Evolutionary conservation across 2,113 vertebrate genomes (phyloP), one percentile per base, ranked within the genome.

Genomic region (Otocyon megalotis): DNA sequence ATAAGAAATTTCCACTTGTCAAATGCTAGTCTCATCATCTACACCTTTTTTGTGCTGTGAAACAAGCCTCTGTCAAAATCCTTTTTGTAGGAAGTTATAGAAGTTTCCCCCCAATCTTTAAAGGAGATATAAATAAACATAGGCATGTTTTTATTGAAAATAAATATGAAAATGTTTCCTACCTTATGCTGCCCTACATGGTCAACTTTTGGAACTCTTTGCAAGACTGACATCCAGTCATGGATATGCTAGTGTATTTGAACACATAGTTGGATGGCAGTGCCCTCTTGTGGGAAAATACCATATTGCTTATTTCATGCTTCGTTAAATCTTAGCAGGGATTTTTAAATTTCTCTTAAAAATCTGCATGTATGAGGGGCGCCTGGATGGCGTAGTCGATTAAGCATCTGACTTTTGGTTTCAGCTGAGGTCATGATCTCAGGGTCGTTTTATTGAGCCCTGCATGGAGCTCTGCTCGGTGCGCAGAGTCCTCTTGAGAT

Each of bases 231-330:
- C 14, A 26, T 89, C 32, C 69, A 63, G 43, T 24, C 15, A 32
- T 28, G 35, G 56, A 24, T 3, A 1, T 14, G 69, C 32, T 0
- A 14, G 3, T 17, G 1, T 35, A 10, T 50, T 91, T 43, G 76
- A 74, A 95, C 82, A 43, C 56, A 8, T 9, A 37, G 67, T 85
- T 97, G 53, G 50, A 24, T 76, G 93, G 74, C 76, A 96, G 97
- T 88, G 97, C 97, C 98, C 98, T 96, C 98, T 96, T 92, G 97
- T 60, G 91, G 97, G 28, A 28, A 71, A 88, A 58, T 26, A 65
- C 7, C 60, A 28, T 43, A 77, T 15, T 85, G 93, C 76, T 77
- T 89, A 58, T 65, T 94, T 72, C 50, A 2, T 86, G 81, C 83
- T 60, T 86, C 32, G 19, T 89, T 86, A 83, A 82, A 37, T 92